Base-by-base conservation (phyloP, 2,888 invertebrate genomes). In the Xanthia togata region DNA sequence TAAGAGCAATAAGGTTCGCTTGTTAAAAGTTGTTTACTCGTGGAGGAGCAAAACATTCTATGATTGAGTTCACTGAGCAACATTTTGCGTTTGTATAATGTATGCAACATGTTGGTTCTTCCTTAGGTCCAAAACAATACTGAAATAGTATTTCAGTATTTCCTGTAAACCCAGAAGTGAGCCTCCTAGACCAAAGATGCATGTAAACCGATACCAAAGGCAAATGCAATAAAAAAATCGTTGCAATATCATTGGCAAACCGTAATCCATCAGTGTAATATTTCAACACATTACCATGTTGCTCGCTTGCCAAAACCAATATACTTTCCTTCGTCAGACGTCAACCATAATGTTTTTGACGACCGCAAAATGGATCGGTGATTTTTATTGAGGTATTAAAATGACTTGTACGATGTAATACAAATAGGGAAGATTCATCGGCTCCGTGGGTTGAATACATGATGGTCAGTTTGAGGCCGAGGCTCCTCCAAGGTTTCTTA, bases 301-400 rank as follows among this genome's bases (percentile, higher is more conserved):
- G 82, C 83, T 82, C 82, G 79, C 78, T 77, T 89, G 92, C 91
- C 91, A 92, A 92, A 90, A 90, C 89, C 90, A 90, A 92, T 89
- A 89, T 81, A 81, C 82, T 82, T 85, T 84, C 77, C 85, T 84
- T 81, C 87, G 81, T 87, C 89, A 87, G 80, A 82, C 84, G 86
- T 86, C 89, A 83, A 79, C 83, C 82, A 71, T 85, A 78, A 85
- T 82, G 86, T 82, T 82, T 75, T 82, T 82, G 83, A 79, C 75
- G 79, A 85, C 89, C 86, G 71, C 84, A 86, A 78, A 83, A 86
- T 83, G 82, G 80, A 73, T 79, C 73, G 80, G 59, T 83, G 71
- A 80, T 80, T 83, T 87, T 83, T 79, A 81, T 79, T 73, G 78
- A 60, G 69, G 70, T 70, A 84, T 86, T 79, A 84, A 87, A 81